Base-by-base conservation (phyloP, 2,888 invertebrate genomes). In the Plagodis dolabraria region DNA sequence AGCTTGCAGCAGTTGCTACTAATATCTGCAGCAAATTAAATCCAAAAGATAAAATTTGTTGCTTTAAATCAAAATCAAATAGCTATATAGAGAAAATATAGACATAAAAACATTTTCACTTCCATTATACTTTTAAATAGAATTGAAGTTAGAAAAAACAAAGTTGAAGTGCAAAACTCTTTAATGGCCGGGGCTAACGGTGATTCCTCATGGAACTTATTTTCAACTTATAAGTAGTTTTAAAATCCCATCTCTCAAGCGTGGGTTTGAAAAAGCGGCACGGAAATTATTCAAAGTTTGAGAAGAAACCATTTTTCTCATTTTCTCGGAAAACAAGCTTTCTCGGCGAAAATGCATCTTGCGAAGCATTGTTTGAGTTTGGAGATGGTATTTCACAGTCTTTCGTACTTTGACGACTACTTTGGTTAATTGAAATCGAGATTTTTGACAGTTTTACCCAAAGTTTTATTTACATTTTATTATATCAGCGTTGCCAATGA, bases 211-310 rank as follows among this genome's bases (percentile, higher is more conserved):
- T 55, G 52, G 47, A 55, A 36, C 63, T 64, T 70, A 62, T 62
- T 68, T 63, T 42, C 49, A 74, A 73, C 61, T 71, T 68, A 45
- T 61, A 68, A 68, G 63, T 71, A 71, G 66, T 73, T 74, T 63
- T 64, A 47, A 65, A 74, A 74, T 67, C 64, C 68, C 62, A 64
- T 65, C 63, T 68, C 56, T 57, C 57, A 60, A 57, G 57, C 46
- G 53, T 45, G 11, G 50, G 40, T 51, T 53, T 59, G 53, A 36
- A 56, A 65, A 68, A 58, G 43, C 46, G 34, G 57, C 52, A 55
- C 51, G 42, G 63, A 58, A 63, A 59, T 54, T 0, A 42, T 38
- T 60, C 51, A 48, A 46, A 63, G 64, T 50, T 52, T 47, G 33
- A 47, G 53, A 45, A 53, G n/a, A 51, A 51, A 51, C 43, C 46